phyloP scores from a whole-genome alignment of 1,140 invertebrate genomes.

The Odontomachus brunneus region DNA sequence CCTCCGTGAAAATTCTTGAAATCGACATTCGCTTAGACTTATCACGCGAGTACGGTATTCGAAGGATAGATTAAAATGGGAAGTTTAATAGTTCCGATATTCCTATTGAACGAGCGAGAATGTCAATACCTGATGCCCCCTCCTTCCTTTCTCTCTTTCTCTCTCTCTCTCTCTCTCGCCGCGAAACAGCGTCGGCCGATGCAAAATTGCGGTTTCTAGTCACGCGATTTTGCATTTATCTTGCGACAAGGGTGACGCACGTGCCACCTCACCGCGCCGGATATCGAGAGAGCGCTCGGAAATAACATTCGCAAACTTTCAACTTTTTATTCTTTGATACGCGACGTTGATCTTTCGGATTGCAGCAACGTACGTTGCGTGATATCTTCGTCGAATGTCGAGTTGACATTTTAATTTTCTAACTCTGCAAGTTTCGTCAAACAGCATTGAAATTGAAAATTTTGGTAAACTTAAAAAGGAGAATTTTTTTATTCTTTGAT shows the following conservation, averaged over 20 bases:
- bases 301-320: slow-evolving; percentile 22
- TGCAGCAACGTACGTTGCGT: slow-evolving; percentile 10
- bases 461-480: too few species aligned
- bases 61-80: too few species aligned
- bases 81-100: too few species aligned
- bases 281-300: slow-evolving; percentile 6
- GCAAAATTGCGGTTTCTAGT: slow-evolving; percentile 32
- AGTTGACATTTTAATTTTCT: too few species aligned
- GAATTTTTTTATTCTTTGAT: too few species aligned
- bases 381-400: not conserved
- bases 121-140: not conserved
- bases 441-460: too few species aligned
- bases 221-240: slow-evolving; percentile 52
- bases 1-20: not conserved
- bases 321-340: not conserved
- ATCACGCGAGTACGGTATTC: too few species aligned
- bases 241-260: slow-evolving; percentile 5
- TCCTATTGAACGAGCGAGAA: slow-evolving; percentile 7
- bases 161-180: too few species aligned
- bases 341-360: slow-evolving; percentile 20
- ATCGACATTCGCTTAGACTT: not conserved
- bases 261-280: slow-evolving; percentile 1
- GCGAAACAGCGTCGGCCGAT: not conserved
- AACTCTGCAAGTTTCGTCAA: too few species aligned
- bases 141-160: too few species aligned